Evolutionary conservation across 1,140 invertebrate species (phyloP).

Genomic region (Danaus plexippus): DNA sequence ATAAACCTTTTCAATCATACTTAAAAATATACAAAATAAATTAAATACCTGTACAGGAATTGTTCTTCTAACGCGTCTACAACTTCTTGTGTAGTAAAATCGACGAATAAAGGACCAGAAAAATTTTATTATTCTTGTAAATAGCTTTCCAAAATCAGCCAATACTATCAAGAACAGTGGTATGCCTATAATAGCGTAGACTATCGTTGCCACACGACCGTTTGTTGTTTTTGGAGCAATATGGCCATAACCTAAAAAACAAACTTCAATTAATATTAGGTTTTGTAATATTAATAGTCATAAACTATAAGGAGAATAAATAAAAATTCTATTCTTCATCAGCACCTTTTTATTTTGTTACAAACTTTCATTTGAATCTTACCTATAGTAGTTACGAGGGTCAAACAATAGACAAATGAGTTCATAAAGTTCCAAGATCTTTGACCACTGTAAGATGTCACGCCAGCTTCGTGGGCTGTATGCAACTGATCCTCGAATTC

Average conservation of each 20-base stretch:
- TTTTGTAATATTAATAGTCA: too few relatives aligned
- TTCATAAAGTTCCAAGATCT: constrained; percentile 94
- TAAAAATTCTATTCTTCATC: too few relatives aligned
- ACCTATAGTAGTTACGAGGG: constrained; percentile 96
- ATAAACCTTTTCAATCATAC: too few relatives aligned
- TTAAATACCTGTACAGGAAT: constrained; percentile 79
- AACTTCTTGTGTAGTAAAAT: constrained; percentile 89
- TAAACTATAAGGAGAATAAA: too few relatives aligned
- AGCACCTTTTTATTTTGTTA: too few relatives aligned
- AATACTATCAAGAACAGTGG: constrained; percentile 92
- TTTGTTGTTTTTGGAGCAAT: constrained; percentile 88
- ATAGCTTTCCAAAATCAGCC: constrained; percentile 94
- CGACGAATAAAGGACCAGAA: constrained; percentile 92
- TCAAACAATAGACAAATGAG: constrained; percentile 91
- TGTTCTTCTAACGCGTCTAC: constrained; percentile 81
- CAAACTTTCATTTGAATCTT: constrained; percentile 49
- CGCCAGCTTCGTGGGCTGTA: constrained; percentile 84
- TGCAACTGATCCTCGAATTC: constrained; percentile 91
- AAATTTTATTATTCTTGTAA: constrained; percentile 93
- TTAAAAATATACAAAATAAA: too few relatives aligned
- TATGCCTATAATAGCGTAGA: constrained; percentile 96
- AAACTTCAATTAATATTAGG: too few relatives aligned
- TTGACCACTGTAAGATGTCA: constrained; percentile 85
- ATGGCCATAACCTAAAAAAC: constrained; percentile 90
- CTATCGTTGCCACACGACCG: constrained; percentile 89